phyloP scores from a whole-genome alignment of 2,888 invertebrate species.

The Erynnis tages region DNA sequence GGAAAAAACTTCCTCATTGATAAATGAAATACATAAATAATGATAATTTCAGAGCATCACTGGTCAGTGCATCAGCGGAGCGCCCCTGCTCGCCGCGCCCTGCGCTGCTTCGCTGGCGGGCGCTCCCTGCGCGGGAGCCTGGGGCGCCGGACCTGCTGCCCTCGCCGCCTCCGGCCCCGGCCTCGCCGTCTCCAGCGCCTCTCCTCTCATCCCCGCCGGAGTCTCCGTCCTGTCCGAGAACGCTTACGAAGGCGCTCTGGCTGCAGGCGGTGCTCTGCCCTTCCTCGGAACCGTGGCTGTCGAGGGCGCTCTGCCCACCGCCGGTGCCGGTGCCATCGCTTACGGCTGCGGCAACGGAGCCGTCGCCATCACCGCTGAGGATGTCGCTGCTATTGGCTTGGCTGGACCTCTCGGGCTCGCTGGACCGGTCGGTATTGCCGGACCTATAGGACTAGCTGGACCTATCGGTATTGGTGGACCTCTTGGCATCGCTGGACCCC shows the following conservation, averaged over 20 bases:
- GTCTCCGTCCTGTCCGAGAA: conserved; percentile 44
- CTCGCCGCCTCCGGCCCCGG: conserved; percentile 33
- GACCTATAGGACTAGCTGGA: conserved; percentile 1
- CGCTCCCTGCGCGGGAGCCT: conserved; percentile 2
- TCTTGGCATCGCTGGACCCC: conserved; percentile 9
- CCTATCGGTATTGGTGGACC: neutral
- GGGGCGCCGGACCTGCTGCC: conserved; percentile 8
- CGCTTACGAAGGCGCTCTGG: conserved; percentile 38
- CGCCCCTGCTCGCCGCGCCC: conserved; percentile 17
- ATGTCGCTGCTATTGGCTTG: neutral
- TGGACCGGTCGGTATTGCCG: conserved; percentile 7
- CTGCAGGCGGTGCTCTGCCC: conserved; percentile 29
- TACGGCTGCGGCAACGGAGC: conserved; percentile 32
- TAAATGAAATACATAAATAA: too few species aligned
- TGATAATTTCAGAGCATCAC: conserved; percentile 24
- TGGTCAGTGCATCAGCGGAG: conserved; percentile 33
- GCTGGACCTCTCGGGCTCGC: conserved; percentile 5
- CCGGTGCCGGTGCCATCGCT: conserved; percentile 27
- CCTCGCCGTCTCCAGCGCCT: conserved; percentile 29
- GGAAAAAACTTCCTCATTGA: too few species aligned
- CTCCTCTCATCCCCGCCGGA: conserved; percentile 24
- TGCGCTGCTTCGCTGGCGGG: neutral
- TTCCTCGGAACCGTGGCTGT: conserved; percentile 33
- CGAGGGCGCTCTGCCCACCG: conserved; percentile 8
- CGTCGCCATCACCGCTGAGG: conserved; percentile 6